Percentiles rank a stretch among this genome's conserved stretches.
phyloP scores from a whole-genome alignment of 2,797 vertebrate species.

The Chelidonichthys spinosus region DNA sequence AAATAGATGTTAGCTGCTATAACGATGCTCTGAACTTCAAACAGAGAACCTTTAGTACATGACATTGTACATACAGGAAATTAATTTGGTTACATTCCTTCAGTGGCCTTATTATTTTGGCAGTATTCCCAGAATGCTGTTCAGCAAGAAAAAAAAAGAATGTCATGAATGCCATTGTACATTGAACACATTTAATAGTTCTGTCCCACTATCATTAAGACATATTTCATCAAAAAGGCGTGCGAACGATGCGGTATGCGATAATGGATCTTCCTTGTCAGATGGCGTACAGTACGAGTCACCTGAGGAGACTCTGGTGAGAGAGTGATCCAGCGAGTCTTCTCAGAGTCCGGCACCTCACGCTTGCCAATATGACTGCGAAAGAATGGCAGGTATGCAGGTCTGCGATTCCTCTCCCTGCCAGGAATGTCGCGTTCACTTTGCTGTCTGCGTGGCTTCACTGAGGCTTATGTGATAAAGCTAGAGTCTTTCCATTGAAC shows the following conservation, averaged over 20 bases:
- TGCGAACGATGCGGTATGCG: slow-evolving; percentile 3
- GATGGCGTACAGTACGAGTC: background rate
- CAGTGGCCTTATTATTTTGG: background rate
- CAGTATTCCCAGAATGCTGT: slow-evolving; percentile 16
- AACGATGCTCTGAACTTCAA: background rate
- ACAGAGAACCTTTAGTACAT: background rate
- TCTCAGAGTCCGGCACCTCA: slow-evolving; percentile 15
- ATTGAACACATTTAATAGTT: background rate
- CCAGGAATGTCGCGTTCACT: slow-evolving; percentile 62
- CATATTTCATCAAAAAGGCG: slow-evolving; percentile 22
- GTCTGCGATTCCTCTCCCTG: slow-evolving; percentile 53
- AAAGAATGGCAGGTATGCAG: slow-evolving; percentile 70
- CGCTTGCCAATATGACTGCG: slow-evolving; percentile 36
- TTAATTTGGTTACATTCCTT: background rate
- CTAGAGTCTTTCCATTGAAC: slow-evolving; percentile 49
- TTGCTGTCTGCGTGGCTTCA: slow-evolving; percentile 46
- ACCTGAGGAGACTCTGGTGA: background rate
- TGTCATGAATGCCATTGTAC: background rate
- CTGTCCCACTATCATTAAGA: slow-evolving; percentile 1
- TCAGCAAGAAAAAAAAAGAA: background rate
- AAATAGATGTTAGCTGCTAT: background rate
- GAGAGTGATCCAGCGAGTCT: background rate
- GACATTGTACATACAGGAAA: background rate
- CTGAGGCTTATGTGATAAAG: slow-evolving; percentile 48
- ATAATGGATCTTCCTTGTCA: slow-evolving; percentile 29